A percentile compares a stretch with the other conserved stretches of the same genome.
Conservation (phyloP, 2,797 vertebrate genomes). For the Kryptopterus vitreolus region DNA sequence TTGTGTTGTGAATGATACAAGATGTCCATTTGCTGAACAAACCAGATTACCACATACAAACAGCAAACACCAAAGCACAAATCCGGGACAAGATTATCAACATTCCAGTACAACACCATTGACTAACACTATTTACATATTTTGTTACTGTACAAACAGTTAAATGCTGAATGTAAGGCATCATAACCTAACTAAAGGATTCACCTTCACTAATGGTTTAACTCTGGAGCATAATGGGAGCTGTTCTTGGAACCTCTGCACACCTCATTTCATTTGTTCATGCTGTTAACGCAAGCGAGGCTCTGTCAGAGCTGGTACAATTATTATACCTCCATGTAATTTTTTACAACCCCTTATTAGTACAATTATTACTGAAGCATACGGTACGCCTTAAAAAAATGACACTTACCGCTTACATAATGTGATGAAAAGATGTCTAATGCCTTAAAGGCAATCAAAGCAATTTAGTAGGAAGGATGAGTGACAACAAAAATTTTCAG, state of each 20-base stretch:
- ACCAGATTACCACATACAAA: background rate
- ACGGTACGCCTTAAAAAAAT: slow-evolving; percentile 32
- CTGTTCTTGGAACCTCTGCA: background rate
- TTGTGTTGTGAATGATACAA: background rate
- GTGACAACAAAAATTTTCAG: background rate
- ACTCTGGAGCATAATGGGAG: background rate
- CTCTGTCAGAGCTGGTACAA: slow-evolving; percentile 59
- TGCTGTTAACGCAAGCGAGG: slow-evolving; percentile 18
- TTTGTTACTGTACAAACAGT: too few species aligned
- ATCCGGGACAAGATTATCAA: background rate
- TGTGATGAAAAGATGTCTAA: background rate
- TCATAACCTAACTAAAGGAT: too few species aligned
- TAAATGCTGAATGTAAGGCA: too few species aligned
- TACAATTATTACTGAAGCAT: slow-evolving; percentile 73
- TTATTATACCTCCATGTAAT: slow-evolving; percentile 55
- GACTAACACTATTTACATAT: background rate
- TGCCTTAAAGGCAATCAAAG: background rate
- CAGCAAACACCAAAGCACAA: background rate
- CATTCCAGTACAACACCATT: background rate
- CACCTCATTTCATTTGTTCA: background rate
- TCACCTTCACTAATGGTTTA: too few species aligned
- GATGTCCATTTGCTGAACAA: background rate
- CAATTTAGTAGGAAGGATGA: background rate
- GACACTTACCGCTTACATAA: background rate
- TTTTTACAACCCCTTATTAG: slow-evolving; percentile 68